Evolutionary conservation across 2,113 vertebrate species (phyloP).

Genomic region (Brachypodius melanocephalos): DNA sequence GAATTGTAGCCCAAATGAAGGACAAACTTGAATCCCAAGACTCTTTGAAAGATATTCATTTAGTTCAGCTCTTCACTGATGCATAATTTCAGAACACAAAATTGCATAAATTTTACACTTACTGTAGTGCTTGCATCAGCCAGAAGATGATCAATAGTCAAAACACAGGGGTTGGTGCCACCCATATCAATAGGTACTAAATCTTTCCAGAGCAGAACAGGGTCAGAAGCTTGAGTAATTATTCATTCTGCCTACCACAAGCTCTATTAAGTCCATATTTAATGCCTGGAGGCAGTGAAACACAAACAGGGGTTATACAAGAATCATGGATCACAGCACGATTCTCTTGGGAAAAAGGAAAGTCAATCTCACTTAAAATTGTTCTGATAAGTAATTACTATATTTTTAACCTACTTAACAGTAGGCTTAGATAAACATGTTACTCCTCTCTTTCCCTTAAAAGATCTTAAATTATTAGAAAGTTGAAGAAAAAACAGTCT

Average conservation of each 20-base stretch:
- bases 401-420: neutral
- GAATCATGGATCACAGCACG: neutral
- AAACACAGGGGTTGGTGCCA: neutral
- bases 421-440: neutral
- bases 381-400: neutral
- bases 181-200: neutral
- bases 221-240: conserved; percentile 1
- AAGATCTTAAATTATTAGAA: neutral
- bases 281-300: neutral
- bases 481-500: neutral
- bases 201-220: neutral
- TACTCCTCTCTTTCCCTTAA: neutral
- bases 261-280: conserved; percentile 6
- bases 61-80: neutral
- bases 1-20: neutral
- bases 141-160: neutral
- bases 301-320: neutral
- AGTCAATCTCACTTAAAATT: neutral
- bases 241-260: neutral
- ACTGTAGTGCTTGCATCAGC: neutral
- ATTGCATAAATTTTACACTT: neutral
- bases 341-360: neutral
- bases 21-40: neutral
- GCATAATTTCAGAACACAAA: neutral
- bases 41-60: neutral